A percentile compares a stretch with the other conserved stretches of the same genome.
Conservation (phyloP, 2,888 invertebrate species). For the Diabrotica balteata region DNA sequence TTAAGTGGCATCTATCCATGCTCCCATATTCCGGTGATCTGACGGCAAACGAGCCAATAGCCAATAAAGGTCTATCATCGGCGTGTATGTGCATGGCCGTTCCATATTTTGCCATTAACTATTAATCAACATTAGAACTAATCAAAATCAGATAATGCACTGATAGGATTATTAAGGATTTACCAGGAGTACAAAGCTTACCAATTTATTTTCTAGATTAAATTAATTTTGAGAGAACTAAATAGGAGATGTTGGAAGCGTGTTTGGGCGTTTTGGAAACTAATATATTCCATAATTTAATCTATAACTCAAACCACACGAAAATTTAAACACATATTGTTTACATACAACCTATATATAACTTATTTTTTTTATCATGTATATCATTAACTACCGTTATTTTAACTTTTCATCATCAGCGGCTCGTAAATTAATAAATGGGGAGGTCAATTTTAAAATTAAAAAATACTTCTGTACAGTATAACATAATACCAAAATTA, state of each 20-base stretch:
- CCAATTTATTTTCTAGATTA: constrained; percentile 23
- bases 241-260: background rate
- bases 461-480: no score
- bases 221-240: constrained; percentile 24
- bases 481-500: no score
- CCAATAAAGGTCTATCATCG: constrained; percentile 19
- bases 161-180: constrained; percentile 35
- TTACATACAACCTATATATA: no score
- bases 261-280: no score
- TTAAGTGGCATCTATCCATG: constrained; percentile 4
- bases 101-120: constrained; percentile 19
- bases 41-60: constrained; percentile 8
- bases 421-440: no score
- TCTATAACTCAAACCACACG: no score
- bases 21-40: constrained; percentile 2
- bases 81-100: constrained; percentile 11
- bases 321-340: no score
- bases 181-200: constrained; percentile 25
- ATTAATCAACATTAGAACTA: constrained; percentile 30
- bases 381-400: no score
- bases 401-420: no score
- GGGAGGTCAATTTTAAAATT: no score
- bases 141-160: constrained; percentile 36
- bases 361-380: no score
- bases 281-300: no score